Evolutionary conservation across 2,888 invertebrate genomes (phyloP).

Genomic region (Lypha dubia): DNA sequence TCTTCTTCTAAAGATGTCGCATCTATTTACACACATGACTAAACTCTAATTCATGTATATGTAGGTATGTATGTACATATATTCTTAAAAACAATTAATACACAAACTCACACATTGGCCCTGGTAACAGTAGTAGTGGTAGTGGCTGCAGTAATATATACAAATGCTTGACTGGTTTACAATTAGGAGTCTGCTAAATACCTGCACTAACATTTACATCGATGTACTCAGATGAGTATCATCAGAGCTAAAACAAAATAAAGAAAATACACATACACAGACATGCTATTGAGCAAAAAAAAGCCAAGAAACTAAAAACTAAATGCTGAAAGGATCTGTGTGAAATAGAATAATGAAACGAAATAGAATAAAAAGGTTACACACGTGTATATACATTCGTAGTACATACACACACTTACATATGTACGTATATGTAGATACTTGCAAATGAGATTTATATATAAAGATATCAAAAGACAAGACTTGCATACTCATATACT

Average conservation of each 20-base stretch:
- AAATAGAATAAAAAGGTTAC: constrained; percentile 27
- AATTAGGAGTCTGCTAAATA: constrained; percentile 39
- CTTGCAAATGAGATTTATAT: constrained; percentile 43
- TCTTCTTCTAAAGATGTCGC: constrained; percentile 26
- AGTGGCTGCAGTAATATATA: constrained; percentile 11
- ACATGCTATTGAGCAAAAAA: neutral
- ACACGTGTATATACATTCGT: constrained; percentile 20
- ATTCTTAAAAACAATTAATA: neutral
- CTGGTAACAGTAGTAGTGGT: neutral
- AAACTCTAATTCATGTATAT: too few relatives aligned
- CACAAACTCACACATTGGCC: neutral
- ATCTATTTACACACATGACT: constrained; percentile 39
- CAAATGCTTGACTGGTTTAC: constrained; percentile 41
- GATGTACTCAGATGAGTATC: neutral
- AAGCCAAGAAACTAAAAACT: neutral
- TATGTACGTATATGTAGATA: too few relatives aligned
- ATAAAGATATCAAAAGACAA: constrained; percentile 28
- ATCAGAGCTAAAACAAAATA: neutral
- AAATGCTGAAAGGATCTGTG: constrained; percentile 1
- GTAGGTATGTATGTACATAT: too few relatives aligned
- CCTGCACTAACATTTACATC: neutral
- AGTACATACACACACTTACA: neutral
- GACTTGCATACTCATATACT: constrained; percentile 29
- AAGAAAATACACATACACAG: too few relatives aligned
- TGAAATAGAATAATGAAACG: constrained; percentile 23